Evolutionary conservation across 2,888 invertebrate species (phyloP).

Genomic region (Sinotaia quadrata): DNA sequence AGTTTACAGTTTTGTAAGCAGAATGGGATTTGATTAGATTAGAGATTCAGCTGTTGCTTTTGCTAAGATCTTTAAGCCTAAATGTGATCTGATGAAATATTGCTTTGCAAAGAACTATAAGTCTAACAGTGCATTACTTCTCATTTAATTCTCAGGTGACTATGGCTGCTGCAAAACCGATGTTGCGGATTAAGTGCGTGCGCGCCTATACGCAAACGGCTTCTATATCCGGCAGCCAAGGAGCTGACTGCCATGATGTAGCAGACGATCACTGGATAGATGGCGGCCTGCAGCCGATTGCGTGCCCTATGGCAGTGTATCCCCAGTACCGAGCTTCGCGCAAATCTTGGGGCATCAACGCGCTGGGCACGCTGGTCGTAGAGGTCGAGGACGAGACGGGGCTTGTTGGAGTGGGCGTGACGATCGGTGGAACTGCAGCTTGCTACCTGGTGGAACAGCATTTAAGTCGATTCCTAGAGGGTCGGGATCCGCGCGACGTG

Average conservation of each 20-base stretch:
- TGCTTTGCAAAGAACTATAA: too few relatives aligned
- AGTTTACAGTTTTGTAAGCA: too few relatives aligned
- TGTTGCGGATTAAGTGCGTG: slow-evolving; percentile 59
- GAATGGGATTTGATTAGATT: too few relatives aligned
- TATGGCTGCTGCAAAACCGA: too few relatives aligned
- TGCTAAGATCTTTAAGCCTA: too few relatives aligned
- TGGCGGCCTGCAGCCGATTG: slow-evolving; percentile 61
- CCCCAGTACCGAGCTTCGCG: slow-evolving; percentile 56
- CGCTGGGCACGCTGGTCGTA: slow-evolving; percentile 63
- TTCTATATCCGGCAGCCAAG: slow-evolving; percentile 42
- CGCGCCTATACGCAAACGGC: slow-evolving; percentile 55
- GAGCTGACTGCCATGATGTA: slow-evolving; percentile 68
- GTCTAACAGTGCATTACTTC: too few relatives aligned
- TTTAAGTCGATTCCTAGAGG: slow-evolving; percentile 67
- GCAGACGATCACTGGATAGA: slow-evolving; percentile 67
- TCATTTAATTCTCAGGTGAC: too few relatives aligned
- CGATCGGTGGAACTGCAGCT: slow-evolving; percentile 66
- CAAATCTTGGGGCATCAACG: slow-evolving; percentile 70
- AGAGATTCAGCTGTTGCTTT: too few relatives aligned
- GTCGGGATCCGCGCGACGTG: slow-evolving; percentile 66
- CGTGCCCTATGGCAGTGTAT: slow-evolving; percentile 65
- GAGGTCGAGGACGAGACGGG: slow-evolving; percentile 68
- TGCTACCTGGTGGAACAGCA: slow-evolving; percentile 68
- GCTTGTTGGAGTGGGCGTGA: slow-evolving; percentile 63
- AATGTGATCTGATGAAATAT: too few relatives aligned